Conservation (phyloP, 92 coral and sea anemone genomes). For the Porites rus region DNA sequence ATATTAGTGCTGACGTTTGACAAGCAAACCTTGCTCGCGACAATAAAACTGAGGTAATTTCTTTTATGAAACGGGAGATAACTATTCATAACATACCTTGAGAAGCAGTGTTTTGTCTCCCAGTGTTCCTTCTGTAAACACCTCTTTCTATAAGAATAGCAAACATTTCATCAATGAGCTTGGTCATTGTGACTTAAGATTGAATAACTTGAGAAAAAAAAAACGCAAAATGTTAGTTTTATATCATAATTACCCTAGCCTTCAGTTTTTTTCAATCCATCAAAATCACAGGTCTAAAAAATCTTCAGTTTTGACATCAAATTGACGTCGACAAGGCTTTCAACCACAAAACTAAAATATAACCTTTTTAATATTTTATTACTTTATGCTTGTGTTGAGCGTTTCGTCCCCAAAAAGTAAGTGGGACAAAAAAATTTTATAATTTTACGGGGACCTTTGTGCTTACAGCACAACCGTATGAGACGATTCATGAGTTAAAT, state of each 20-base stretch:
- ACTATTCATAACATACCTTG: background rate
- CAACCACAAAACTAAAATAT: conserved; percentile 1
- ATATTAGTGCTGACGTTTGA: no score
- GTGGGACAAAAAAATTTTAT: background rate
- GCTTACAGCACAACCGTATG: background rate
- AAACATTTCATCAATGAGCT: background rate
- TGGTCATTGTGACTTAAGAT: no score
- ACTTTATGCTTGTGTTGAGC: background rate
- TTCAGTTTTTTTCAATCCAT: background rate
- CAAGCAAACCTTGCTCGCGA: background rate
- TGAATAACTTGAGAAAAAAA: background rate
- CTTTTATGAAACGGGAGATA: background rate
- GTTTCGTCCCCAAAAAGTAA: background rate
- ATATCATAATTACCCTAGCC: background rate
- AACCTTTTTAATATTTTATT: conserved; percentile 16
- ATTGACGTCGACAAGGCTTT: conserved; percentile 14
- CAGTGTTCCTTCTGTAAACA: background rate
- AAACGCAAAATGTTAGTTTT: no score
- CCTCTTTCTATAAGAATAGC: background rate
- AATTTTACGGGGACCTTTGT: background rate
- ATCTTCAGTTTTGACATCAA: background rate
- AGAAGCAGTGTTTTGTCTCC: background rate
- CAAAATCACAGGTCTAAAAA: background rate
- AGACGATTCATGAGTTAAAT: background rate
- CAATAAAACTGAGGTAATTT: background rate